Conservation (phyloP, 2,888 invertebrate genomes). For the Leptopilina syphax region DNA sequence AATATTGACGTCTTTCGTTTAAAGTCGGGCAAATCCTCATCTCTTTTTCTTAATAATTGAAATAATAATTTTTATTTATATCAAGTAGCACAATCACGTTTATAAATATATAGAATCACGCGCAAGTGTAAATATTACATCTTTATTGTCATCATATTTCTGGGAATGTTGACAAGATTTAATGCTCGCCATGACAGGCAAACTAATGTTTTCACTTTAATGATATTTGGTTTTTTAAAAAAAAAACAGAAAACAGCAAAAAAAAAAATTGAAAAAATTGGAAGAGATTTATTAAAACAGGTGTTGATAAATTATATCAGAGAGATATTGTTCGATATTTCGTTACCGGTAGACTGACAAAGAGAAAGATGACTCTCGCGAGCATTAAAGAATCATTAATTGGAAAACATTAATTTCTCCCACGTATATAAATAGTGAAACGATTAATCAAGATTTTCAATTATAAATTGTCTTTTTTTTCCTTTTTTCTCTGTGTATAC, state of each 20-base stretch:
- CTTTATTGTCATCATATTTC: slow-evolving; percentile 24
- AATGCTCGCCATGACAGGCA: neutral
- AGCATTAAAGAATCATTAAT: slow-evolving; percentile 9
- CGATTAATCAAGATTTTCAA: slow-evolving; percentile 4
- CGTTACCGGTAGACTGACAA: slow-evolving; percentile 2
- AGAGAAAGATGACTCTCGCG: slow-evolving; percentile 1
- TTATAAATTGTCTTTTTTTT: neutral
- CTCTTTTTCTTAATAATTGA: neutral
- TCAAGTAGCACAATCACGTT: neutral
- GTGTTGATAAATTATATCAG: slow-evolving; percentile 17
- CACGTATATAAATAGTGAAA: neutral
- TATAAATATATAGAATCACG: neutral
- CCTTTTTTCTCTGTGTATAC: too few relatives aligned
- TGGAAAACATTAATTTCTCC: slow-evolving; percentile 15
- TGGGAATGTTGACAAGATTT: slow-evolving; percentile 21
- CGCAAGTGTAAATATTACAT: neutral
- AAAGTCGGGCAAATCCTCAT: neutral
- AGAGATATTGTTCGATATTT: slow-evolving; percentile 3
- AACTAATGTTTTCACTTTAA: slow-evolving; percentile 6
- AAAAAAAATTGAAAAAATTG: neutral
- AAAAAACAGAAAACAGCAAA: too few relatives aligned
- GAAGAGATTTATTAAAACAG: slow-evolving; percentile 13
- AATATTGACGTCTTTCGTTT: too few relatives aligned
- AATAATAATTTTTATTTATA: slow-evolving; percentile 20
- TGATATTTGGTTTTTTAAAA: neutral